Base-by-base conservation (phyloP, 1,140 invertebrate genomes). In the Probaryconus sp. region DNA sequence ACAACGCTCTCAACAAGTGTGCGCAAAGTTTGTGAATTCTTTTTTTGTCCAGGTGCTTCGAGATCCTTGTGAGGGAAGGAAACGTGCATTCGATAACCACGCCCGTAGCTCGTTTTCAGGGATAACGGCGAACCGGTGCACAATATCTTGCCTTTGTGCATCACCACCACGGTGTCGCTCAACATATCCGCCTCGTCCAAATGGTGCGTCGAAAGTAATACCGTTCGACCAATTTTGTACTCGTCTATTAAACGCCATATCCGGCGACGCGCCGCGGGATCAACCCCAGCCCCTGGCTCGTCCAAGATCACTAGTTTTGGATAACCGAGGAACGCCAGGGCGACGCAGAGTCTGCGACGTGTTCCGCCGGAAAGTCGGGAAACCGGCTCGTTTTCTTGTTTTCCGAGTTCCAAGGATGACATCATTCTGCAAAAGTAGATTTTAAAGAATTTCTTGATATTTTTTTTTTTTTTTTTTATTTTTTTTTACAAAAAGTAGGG, bases 271-370 rank as follows among this genome's bases (percentile, higher is more conserved):
- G 94, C 92, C 7, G 93, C 91, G 0, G 93, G 93, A 81, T 96
- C 94, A 7, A 96, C 93, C 0, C 94, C 93, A 40, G 92, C 92
- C 4, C 93, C 94, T 2, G 94, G 94, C 71, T 95, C 94, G 81
- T 95, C 96, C 53, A 98, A 86, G 61, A 97, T 94, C 5, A 96
- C 92, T 1, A 97, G 88, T 31, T 92, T 91, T 3, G 95, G 95
- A 55, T 92, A 91, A 10, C 94, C 95, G 6, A 98, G 91, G 69
- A 98, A 92, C 0, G 92, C 91, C 5, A 92, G 84, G 31, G 91
- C 91, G 10, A 92, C 91, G 74, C 91, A 92, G 5, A 92, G 80
- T 3, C 92, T 87, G 0, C 92, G 85, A 63, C 89, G 87, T 37
- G 91, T 91, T 3, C 92, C 91, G 5, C 91, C 92, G 0, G 92